Conservation (phyloP, 2,797 vertebrate species). For the Rhinoraja longicauda region DNA sequence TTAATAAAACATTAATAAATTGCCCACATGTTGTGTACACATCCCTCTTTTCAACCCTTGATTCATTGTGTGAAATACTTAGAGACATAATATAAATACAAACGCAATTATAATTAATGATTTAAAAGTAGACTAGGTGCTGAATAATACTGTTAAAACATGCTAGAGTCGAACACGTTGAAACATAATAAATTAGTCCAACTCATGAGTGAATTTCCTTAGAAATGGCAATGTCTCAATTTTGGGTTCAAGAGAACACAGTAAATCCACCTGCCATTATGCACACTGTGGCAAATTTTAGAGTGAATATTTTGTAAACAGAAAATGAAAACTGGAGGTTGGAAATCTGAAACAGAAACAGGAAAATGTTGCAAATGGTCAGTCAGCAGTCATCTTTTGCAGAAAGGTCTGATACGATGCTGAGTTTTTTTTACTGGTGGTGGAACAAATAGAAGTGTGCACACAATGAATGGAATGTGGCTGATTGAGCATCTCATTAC, state of each 20-base stretch:
- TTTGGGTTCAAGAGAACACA: not conserved
- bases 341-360: not conserved
- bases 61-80: not conserved
- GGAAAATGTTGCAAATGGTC: not conserved
- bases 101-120: not conserved
- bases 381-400: not conserved
- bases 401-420: not conserved
- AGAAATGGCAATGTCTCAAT: not conserved
- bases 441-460: not conserved
- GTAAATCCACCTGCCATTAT: not conserved
- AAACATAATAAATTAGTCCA: not conserved
- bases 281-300: not conserved
- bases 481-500: not conserved
- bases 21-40: not conserved
- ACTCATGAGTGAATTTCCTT: not conserved
- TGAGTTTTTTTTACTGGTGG: not conserved
- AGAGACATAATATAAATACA: not conserved
- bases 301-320: not conserved
- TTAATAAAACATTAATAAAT: constrained; percentile 22
- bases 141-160: not conserved
- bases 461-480: not conserved
- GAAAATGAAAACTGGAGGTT: not conserved
- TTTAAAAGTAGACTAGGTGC: not conserved
- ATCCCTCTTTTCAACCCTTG: not conserved
- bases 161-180: not conserved